Percentiles rank a stretch among this genome's conserved stretches.
These are phyloP conservation scores for Phymanthus crucifer DNA, from an alignment of 92 coral and sea anemone species.

Conservation along the genomic window DNA sequence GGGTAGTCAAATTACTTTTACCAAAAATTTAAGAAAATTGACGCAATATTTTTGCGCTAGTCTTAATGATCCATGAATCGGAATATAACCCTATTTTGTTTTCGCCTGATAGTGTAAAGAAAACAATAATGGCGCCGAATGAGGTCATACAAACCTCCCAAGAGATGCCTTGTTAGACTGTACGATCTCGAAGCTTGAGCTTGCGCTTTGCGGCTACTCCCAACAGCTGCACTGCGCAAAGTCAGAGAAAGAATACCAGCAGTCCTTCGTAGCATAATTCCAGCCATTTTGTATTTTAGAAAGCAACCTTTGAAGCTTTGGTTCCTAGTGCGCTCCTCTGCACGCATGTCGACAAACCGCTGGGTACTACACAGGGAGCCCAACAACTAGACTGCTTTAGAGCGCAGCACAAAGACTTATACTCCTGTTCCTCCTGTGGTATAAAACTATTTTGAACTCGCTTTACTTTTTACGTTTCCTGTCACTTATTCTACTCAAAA, in stretches of 20 bases:
- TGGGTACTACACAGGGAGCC: not conserved
- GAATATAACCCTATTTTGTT: too few species aligned
- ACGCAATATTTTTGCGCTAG: too few species aligned
- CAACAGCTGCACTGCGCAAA: conserved; percentile 3
- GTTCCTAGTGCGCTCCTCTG: not conserved
- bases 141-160: conserved; percentile 37
- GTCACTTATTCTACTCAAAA: too few species aligned
- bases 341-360: not conserved
- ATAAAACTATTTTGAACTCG: too few species aligned
- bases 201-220: conserved; percentile 13
- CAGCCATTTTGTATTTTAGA: conserved; percentile 39
- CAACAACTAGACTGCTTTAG: not conserved
- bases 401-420: too few species aligned
- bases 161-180: conserved; percentile 43
- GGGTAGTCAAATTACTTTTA: too few species aligned
- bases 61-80: too few species aligned
- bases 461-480: too few species aligned
- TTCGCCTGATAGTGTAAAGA: too few species aligned
- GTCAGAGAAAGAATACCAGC: conserved; percentile 16
- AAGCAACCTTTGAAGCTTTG: not conserved
- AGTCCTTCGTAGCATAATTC: conserved; percentile 13
- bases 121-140: too few species aligned
- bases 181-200: conserved; percentile 35
- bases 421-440: too few species aligned
- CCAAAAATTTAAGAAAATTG: too few species aligned